These are phyloP conservation scores for Phymastichus coffea DNA, from an alignment of 1,140 invertebrate genomes.

Conservation along the genomic window DNA sequence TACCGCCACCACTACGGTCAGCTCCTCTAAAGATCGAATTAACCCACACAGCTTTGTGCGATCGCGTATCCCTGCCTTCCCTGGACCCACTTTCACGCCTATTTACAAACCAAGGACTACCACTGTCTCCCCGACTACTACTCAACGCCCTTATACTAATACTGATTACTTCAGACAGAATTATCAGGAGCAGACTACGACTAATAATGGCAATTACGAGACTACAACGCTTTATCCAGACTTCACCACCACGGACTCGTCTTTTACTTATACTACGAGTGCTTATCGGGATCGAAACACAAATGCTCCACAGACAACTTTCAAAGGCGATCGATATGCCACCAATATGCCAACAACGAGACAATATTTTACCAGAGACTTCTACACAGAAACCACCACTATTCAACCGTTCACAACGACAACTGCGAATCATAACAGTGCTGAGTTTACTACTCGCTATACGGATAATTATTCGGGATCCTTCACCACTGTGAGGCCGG, in stretches of 20 bases:
- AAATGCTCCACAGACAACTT: not conserved
- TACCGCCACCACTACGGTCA: not conserved
- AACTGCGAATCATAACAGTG: not conserved
- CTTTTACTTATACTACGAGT: not conserved
- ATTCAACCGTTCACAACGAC: not conserved
- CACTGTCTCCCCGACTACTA: constrained; percentile 33
- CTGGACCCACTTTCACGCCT: constrained; percentile 44
- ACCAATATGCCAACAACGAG: constrained; percentile 8
- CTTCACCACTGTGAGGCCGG: constrained; percentile 5
- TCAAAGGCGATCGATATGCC: constrained; percentile 1
- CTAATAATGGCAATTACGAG: constrained; percentile 23
- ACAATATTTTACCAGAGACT: not conserved
- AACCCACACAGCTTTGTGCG: constrained; percentile 8
- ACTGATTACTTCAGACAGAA: constrained; percentile 35
- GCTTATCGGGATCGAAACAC: not conserved
- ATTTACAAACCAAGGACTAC: constrained; percentile 46
- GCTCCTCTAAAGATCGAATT: not conserved
- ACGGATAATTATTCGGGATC: constrained; percentile 5
- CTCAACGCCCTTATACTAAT: constrained; percentile 32
- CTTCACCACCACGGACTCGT: not conserved
- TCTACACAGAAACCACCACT: constrained; percentile 10
- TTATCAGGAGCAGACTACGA: constrained; percentile 29
- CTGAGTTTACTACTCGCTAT: not conserved
- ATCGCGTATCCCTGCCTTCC: constrained; percentile 35
- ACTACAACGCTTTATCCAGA: constrained; percentile 29